Evolutionary conservation across 2,797 vertebrate genomes (phyloP).

Genomic region (Pagetopsis macropterus): DNA sequence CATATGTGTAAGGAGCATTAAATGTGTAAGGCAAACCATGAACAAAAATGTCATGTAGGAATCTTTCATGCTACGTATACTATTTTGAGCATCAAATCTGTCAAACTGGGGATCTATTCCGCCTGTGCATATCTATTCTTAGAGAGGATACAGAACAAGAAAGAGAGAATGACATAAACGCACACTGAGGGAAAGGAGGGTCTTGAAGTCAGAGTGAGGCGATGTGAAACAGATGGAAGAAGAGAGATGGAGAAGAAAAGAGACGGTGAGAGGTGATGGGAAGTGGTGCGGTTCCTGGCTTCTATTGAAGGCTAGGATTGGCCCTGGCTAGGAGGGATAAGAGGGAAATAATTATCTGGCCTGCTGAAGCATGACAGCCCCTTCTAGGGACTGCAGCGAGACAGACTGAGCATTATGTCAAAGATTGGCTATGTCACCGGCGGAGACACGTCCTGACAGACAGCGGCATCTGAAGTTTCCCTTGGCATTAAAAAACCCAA

Average conservation of each 20-base stretch:
- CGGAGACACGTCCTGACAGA: slow-evolving; percentile 80
- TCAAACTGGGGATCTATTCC: slow-evolving; percentile 48
- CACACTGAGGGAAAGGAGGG: slow-evolving; percentile 50
- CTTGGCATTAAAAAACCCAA: slow-evolving; percentile 49
- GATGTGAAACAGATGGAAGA: slow-evolving; percentile 75
- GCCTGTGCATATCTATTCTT: slow-evolving; percentile 69
- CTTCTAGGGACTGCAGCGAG: slow-evolving; percentile 78
- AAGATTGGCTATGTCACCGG: slow-evolving; percentile 77
- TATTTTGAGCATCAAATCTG: slow-evolving; percentile 47
- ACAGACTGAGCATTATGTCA: slow-evolving; percentile 84
- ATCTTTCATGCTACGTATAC: slow-evolving; percentile 42
- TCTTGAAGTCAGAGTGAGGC: slow-evolving; percentile 68
- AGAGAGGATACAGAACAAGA: slow-evolving; percentile 50
- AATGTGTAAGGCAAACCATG: slow-evolving; percentile 16
- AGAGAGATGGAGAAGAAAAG: slow-evolving; percentile 72
- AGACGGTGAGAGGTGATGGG: slow-evolving; percentile 69
- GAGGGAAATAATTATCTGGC: slow-evolving; percentile 89
- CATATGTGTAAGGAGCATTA: slow-evolving; percentile 16
- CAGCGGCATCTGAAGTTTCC: slow-evolving; percentile 74
- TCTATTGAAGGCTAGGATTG: slow-evolving; percentile 84
- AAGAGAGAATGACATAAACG: slow-evolving; percentile 57
- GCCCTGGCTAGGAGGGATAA: slow-evolving; percentile 86
- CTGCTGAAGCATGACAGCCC: slow-evolving; percentile 87
- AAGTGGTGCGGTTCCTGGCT: slow-evolving; percentile 72
- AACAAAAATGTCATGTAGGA: slow-evolving; percentile 33